phyloP scores from a whole-genome alignment of 2,113 vertebrate genomes.

The Dipodomys ordii region DNA sequence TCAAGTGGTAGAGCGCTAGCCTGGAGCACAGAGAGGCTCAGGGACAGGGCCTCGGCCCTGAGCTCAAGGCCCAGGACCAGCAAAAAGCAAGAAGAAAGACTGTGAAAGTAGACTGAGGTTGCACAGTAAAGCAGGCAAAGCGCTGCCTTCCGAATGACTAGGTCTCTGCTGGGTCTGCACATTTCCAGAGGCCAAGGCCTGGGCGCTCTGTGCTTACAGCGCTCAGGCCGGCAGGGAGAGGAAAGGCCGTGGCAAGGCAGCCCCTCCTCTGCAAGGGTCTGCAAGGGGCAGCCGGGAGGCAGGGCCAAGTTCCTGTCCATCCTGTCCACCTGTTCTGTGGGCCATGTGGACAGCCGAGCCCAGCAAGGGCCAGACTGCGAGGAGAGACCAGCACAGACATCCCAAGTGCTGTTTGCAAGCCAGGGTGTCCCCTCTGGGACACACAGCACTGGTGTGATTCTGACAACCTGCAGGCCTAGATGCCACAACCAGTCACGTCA shows the following conservation, averaged over 20 bases:
- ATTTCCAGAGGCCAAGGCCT: background rate
- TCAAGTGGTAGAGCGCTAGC: no score
- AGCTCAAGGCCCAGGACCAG: no score
- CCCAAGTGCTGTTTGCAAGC: no score
- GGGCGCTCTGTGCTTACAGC: no score
- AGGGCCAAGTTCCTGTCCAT: no score
- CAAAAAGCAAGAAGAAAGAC: no score
- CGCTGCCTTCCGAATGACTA: background rate
- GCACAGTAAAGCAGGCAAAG: background rate
- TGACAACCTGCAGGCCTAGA: no score
- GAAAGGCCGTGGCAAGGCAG: background rate
- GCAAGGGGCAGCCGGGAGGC: background rate
- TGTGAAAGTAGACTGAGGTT: background rate
- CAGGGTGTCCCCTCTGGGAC: background rate
- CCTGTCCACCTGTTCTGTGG: no score
- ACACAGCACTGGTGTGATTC: background rate
- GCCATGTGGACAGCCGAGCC: background rate
- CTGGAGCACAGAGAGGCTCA: no score
- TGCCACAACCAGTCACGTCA: rapidly evolving
- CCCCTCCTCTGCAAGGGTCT: background rate
- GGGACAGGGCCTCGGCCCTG: no score
- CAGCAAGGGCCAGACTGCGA: background rate
- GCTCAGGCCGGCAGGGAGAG: no score
- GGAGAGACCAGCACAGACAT: no score
- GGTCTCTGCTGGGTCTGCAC: background rate